Conservation (phyloP, 2,888 invertebrate genomes). For the Amphiduros pacificus region DNA sequence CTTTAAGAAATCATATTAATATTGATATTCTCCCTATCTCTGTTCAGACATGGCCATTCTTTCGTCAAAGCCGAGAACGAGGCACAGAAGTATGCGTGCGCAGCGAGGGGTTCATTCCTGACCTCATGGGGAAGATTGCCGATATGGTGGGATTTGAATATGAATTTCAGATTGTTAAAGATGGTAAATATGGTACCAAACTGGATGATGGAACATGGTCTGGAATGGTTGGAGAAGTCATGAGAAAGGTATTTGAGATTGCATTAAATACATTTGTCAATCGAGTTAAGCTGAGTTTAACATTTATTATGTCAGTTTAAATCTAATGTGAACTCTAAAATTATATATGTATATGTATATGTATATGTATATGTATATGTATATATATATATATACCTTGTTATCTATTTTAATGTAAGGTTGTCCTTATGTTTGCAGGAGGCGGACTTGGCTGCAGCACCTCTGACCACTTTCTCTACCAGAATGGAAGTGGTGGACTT, state of each 20-base stretch:
- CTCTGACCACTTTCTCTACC: background rate
- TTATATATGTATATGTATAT: too few relatives aligned
- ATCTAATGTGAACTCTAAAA: too few relatives aligned
- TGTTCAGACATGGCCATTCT: background rate
- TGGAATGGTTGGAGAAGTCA: background rate
- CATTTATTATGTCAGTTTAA: too few relatives aligned
- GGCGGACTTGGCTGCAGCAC: background rate
- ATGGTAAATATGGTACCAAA: background rate
- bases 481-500: background rate
- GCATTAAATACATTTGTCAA: too few relatives aligned
- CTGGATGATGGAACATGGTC: background rate
- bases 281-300: too few relatives aligned
- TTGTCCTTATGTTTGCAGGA: too few relatives aligned
- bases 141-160: background rate
- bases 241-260: background rate
- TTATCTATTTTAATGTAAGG: too few relatives aligned
- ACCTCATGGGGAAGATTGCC: background rate
- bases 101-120: background rate
- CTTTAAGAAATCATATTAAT: too few relatives aligned
- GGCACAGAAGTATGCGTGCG: background rate
- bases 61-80: background rate
- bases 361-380: too few relatives aligned
- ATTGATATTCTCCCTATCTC: too few relatives aligned
- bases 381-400: too few relatives aligned
- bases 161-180: background rate